Evolutionary conservation across 2,888 invertebrate species (phyloP).

Genomic region (Heteromurus nitidus): DNA sequence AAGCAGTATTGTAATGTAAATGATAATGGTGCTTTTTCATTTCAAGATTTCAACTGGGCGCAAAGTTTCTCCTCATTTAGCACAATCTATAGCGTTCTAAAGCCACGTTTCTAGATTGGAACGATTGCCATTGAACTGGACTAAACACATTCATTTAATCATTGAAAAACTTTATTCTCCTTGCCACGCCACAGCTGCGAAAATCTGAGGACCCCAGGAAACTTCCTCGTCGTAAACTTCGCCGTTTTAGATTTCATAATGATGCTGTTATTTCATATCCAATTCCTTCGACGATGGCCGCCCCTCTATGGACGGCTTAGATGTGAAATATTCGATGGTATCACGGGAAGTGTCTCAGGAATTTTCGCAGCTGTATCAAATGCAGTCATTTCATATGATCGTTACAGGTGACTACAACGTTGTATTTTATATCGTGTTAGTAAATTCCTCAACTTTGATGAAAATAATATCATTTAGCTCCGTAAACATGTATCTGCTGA

Average conservation of each 20-base stretch:
- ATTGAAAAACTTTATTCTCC: constrained; percentile 13
- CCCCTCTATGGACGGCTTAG: constrained; percentile 83
- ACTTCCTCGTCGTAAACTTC: constrained; percentile 84
- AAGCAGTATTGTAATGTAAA: too few species aligned
- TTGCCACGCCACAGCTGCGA: constrained; percentile 80
- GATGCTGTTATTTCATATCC: constrained; percentile 83
- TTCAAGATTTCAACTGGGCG: too few species aligned
- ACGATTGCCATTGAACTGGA: too few species aligned
- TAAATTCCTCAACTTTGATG: too few species aligned
- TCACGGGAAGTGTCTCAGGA: constrained; percentile 87
- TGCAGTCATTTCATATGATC: constrained; percentile 89
- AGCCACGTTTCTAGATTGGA: too few species aligned
- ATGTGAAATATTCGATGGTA: constrained; percentile 85
- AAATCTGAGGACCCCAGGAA: constrained; percentile 84
- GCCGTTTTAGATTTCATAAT: constrained; percentile 85
- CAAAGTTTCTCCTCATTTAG: too few species aligned
- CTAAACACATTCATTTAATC: too few species aligned
- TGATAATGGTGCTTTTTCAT: too few species aligned
- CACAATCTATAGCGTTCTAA: too few species aligned
- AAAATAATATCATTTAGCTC: too few species aligned
- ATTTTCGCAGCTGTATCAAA: constrained; percentile 88
- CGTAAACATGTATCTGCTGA: too few species aligned
- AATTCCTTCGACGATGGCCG: constrained; percentile 84
- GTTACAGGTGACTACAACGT: constrained; percentile 81
- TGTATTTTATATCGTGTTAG: too few species aligned